Conservation (phyloP, 2,113 vertebrate species). For the Cyprinus carpio region DNA sequence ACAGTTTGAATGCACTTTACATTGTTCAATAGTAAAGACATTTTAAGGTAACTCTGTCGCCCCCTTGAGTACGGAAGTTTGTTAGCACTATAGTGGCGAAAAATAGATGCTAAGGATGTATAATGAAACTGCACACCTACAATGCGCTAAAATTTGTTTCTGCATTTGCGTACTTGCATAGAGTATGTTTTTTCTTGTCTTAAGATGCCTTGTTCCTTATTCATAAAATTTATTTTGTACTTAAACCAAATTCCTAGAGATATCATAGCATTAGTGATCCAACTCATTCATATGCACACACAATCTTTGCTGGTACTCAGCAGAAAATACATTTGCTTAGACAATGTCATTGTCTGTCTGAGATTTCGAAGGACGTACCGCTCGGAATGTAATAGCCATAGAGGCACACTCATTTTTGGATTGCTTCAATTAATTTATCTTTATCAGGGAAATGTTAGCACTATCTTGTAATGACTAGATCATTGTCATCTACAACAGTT, state of each 20-base stretch:
- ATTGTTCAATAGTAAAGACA: neutral
- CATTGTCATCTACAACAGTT: slow-evolving; percentile 44
- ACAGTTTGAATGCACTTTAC: neutral
- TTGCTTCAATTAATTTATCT: slow-evolving; percentile 41
- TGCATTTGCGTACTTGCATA: neutral
- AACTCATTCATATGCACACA: slow-evolving; percentile 34
- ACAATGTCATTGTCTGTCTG: slow-evolving; percentile 20
- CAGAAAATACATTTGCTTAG: slow-evolving; percentile 32
- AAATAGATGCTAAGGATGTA: neutral
- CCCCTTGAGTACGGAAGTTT: neutral
- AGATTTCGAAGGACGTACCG: neutral
- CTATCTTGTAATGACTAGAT: slow-evolving; percentile 45
- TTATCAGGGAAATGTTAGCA: slow-evolving; percentile 31
- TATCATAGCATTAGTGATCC: slow-evolving; percentile 49
- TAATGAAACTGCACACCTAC: neutral
- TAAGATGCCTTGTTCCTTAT: neutral
- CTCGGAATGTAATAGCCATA: neutral
- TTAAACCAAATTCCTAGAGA: slow-evolving; percentile 54
- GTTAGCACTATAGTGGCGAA: neutral
- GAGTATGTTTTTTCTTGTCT: slow-evolving; percentile 9
- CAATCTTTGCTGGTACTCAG: slow-evolving; percentile 10
- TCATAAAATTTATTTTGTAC: slow-evolving; percentile 47
- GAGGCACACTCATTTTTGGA: slow-evolving; percentile 17
- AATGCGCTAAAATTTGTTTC: neutral
- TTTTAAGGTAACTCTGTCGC: neutral